Percentiles rank a stretch among this genome's conserved stretches.
phyloP scores from a whole-genome alignment of 2,113 vertebrate genomes.

The Raja brachyura region DNA sequence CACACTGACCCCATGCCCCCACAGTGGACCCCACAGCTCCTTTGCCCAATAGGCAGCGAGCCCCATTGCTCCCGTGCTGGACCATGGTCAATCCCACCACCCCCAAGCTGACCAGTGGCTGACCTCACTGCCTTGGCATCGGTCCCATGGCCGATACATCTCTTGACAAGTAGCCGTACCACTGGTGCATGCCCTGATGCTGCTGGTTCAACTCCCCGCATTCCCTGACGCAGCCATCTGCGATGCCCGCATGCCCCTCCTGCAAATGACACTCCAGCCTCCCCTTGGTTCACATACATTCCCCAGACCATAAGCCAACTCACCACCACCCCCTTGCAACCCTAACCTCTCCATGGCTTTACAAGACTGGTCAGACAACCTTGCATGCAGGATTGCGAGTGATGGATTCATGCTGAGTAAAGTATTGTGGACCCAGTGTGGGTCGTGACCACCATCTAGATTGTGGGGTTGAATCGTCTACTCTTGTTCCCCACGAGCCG shows the following conservation, averaged over 20 bases:
- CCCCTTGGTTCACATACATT: background rate
- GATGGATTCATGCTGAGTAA: background rate
- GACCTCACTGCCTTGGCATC: background rate
- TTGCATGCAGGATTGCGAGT: background rate
- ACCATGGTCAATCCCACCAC: background rate
- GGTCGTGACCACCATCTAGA: too few species aligned
- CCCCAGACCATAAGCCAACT: background rate
- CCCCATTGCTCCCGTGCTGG: too few species aligned
- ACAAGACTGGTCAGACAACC: too few species aligned
- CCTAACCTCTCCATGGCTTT: background rate
- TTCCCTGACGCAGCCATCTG: too few species aligned
- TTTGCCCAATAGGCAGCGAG: too few species aligned
- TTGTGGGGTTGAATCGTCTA: background rate
- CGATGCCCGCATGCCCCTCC: background rate
- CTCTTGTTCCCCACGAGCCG: background rate
- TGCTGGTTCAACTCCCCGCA: too few species aligned
- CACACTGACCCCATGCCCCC: too few species aligned
- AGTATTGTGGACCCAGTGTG: background rate
- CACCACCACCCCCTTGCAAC: background rate
- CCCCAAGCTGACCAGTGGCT: background rate
- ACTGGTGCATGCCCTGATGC: too few species aligned
- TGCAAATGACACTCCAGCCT: background rate
- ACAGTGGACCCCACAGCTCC: too few species aligned
- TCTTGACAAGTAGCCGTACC: too few species aligned
- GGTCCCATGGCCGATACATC: too few species aligned